Evolutionary conservation across 2,888 invertebrate species (phyloP).

Genomic region (Apodemia mormo): DNA sequence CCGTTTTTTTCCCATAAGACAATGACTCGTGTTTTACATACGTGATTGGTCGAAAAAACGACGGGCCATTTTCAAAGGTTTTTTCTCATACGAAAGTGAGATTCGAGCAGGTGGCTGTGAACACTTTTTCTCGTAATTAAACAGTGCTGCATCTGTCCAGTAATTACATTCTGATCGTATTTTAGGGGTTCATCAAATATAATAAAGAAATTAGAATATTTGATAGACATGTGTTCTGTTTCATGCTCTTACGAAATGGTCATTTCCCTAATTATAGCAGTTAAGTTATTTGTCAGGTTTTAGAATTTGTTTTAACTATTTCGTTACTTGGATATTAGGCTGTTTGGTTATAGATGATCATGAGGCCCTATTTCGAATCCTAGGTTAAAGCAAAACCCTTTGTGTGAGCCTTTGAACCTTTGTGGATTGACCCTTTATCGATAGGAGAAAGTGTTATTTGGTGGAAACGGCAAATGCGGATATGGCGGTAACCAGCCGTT

Average conservation of each 20-base stretch:
- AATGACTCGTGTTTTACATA: constrained; percentile 77
- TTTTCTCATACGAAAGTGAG: constrained; percentile 63
- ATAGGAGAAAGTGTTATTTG: no score
- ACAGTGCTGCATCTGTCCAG: constrained; percentile 73
- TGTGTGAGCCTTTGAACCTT: no score
- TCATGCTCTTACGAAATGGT: not conserved
- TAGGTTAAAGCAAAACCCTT: no score
- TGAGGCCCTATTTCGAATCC: no score
- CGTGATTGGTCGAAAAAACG: constrained; percentile 61
- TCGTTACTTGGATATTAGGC: not conserved
- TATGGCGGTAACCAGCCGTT: no score
- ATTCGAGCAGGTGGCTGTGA: constrained; percentile 65
- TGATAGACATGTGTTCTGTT: constrained; percentile 7
- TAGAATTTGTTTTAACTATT: not conserved
- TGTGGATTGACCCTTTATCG: no score
- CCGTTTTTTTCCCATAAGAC: constrained; percentile 58
- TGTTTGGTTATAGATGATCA: no score
- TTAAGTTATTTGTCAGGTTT: not conserved
- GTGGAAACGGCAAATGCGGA: no score
- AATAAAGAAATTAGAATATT: constrained; percentile 70
- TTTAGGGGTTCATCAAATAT: constrained; percentile 80
- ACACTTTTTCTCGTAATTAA: constrained; percentile 75
- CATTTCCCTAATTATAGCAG: not conserved
- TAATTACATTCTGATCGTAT: constrained; percentile 60
- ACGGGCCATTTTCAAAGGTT: constrained; percentile 44